Base-by-base conservation (phyloP, 2,888 invertebrate genomes). In the Zygogramma bicolorata region DNA sequence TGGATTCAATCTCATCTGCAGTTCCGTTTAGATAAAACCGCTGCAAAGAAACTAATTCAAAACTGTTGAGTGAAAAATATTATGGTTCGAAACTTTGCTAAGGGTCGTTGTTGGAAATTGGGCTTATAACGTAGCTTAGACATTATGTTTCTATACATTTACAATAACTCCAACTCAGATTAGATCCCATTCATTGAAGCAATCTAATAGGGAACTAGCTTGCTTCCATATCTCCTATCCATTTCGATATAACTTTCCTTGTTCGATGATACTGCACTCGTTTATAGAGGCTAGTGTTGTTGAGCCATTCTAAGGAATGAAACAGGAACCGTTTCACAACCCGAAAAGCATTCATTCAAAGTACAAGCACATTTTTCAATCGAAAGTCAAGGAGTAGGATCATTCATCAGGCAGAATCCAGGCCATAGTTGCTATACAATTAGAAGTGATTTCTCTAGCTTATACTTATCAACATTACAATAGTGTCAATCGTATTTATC, bases 401-500 rank as follows among this genome's bases (percentile, higher is more conserved):
- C n/a, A 53, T 53, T 53, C 1, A 49, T 65, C 25, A 10, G 49
- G 25, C 65, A 70, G 60, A 18, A 65, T 59, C 59, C 49, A 66
- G 65, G 68, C 58, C 46, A 68, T 75, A 70, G 79, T 81, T n/a
- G 78, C 77, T 79, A 79, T 80, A 80, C 80, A 81, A 78, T 71
- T 76, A 76, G 74, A 75, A 73, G 76, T 79, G 80, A 76, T 70
- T 73, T 66, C 79, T 75, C 75, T 81, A 81, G 68, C 29, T 77
- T 79, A 80, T 78, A 80, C 72, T 75, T 70, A 77, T 75, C 71
- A 74, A 77, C 73, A 76, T 79, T 79, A 78, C 73, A 75, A 72
- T 78, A 79, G 80, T 80, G 80, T 78, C 74, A 70, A 75, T 80
- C 79, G 81, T 84, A 84, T 85, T 85, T 85, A 84, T 85, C 84